Conservation (phyloP, 2,888 invertebrate species). For the Trissolcus brochymenae region DNA sequence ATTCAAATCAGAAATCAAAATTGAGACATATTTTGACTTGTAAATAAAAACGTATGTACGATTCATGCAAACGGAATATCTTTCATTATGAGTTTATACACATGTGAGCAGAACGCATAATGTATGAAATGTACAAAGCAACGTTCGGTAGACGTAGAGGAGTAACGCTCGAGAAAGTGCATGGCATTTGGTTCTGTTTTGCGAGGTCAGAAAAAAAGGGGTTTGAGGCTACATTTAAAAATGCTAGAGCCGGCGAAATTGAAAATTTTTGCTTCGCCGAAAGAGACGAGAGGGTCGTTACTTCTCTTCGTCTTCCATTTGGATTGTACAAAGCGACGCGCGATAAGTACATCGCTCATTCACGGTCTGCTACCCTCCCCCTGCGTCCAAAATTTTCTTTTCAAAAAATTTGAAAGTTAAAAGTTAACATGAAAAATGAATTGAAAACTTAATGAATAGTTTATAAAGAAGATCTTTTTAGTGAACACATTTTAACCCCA, state of each 20-base stretch:
- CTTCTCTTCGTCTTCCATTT: slow-evolving; percentile 48
- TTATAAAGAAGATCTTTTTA: too few relatives aligned
- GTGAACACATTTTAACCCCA: slow-evolving; percentile 33
- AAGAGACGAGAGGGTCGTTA: slow-evolving; percentile 51
- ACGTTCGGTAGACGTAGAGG: slow-evolving; percentile 35
- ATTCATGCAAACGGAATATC: background rate
- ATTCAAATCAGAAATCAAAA: too few relatives aligned
- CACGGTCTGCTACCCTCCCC: slow-evolving; percentile 15
- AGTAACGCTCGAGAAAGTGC: slow-evolving; percentile 46
- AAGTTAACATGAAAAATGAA: slow-evolving; percentile 9
- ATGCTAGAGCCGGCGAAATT: slow-evolving; percentile 61
- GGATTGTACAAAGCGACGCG: slow-evolving; percentile 36
- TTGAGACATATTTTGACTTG: too few relatives aligned
- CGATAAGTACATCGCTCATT: slow-evolving; percentile 42
- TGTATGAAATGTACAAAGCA: slow-evolving; percentile 50
- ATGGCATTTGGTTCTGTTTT: slow-evolving; percentile 45
- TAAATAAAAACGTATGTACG: too few relatives aligned
- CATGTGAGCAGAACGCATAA: slow-evolving; percentile 22
- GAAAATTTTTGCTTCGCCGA: slow-evolving; percentile 47
- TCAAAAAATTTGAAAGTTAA: background rate
- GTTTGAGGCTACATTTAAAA: slow-evolving; percentile 62
- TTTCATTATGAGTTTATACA: slow-evolving; percentile 10
- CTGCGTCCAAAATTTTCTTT: background rate
- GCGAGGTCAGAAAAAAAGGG: slow-evolving; percentile 37
- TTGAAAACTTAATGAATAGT: background rate